Evolutionary conservation across 1,140 invertebrate species (phyloP).

Genomic region (Chlorops oryzae): DNA sequence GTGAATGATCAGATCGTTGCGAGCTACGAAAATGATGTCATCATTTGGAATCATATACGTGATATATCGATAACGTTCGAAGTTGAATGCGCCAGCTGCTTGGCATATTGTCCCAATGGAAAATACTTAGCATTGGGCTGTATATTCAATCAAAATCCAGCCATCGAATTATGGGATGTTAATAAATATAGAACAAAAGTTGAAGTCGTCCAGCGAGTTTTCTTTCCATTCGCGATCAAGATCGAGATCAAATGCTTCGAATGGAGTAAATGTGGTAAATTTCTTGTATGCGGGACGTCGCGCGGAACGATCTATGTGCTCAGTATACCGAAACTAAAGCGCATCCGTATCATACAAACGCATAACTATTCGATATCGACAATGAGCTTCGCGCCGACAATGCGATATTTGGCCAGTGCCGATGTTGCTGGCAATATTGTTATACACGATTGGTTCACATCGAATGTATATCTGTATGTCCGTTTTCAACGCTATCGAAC

Average conservation of each 20-base stretch:
- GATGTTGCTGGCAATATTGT: constrained; percentile 29
- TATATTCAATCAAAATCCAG: constrained; percentile 22
- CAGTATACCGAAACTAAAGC: constrained; percentile 15
- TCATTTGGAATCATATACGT: constrained; percentile 31
- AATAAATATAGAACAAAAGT: constrained; percentile 19
- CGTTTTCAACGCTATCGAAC: constrained; percentile 10
- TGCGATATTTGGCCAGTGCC: constrained; percentile 33
- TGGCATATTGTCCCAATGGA: constrained; percentile 34
- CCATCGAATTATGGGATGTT: constrained; percentile 36
- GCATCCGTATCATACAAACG: constrained; percentile 20
- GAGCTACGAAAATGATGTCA: constrained; percentile 31
- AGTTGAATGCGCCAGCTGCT: constrained; percentile 24
- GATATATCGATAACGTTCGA: constrained; percentile 35
- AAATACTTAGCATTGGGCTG: constrained; percentile 33
- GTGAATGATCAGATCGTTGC: constrained; percentile 30
- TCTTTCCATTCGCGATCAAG: constrained; percentile 18
- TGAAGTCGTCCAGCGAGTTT: constrained; percentile 26
- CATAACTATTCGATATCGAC: constrained; percentile 17
- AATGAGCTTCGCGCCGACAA: constrained; percentile 29
- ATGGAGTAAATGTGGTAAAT: constrained; percentile 25
- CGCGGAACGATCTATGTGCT: constrained; percentile 25
- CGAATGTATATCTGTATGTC: constrained; percentile 5
- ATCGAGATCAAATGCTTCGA: constrained; percentile 28
- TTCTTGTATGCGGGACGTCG: constrained; percentile 31
- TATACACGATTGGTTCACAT: constrained; percentile 24